phyloP scores from a whole-genome alignment of 2,797 vertebrate genomes.

The Ataeniobius toweri region DNA sequence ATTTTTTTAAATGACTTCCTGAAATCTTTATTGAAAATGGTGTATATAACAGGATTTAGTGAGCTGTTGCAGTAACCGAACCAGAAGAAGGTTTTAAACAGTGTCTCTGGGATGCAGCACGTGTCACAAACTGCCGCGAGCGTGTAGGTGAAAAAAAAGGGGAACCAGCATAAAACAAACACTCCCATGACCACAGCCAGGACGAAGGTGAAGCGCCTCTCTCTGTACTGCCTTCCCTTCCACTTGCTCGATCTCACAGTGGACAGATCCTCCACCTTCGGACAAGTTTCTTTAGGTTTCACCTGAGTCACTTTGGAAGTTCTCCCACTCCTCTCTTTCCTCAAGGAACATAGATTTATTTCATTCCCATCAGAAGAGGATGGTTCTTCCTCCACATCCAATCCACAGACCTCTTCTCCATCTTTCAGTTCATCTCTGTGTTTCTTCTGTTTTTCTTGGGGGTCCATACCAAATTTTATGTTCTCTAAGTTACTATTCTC shows the following conservation, averaged over 20 bases:
- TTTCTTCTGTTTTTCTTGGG: constrained; percentile 59
- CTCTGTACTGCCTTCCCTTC: constrained; percentile 89
- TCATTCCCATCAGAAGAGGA: constrained; percentile 88
- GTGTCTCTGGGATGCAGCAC: constrained; percentile 82
- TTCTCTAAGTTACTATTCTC: constrained; percentile 74
- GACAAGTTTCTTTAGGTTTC: constrained; percentile 81
- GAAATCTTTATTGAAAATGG: constrained; percentile 94
- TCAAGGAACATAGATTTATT: constrained; percentile 71
- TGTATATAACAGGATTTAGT: constrained; percentile 93
- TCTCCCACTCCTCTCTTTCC: constrained; percentile 71
- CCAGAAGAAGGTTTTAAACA: constrained; percentile 97
- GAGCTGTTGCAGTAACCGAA: constrained; percentile 96
- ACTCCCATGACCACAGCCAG: constrained; percentile 94
- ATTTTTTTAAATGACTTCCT: constrained; percentile 93
- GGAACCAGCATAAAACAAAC: constrained; percentile 96
- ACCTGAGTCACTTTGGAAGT: constrained; percentile 82
- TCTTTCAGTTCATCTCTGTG: constrained; percentile 17
- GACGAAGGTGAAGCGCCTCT: constrained; percentile 94
- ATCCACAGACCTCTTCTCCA: constrained; percentile 73
- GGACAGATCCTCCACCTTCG: constrained; percentile 75
- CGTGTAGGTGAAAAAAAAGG: constrained; percentile 95
- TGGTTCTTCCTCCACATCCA: constrained; percentile 87
- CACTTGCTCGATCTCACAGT: constrained; percentile 80
- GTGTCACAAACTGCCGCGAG: constrained; percentile 83
- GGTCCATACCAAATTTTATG: constrained; percentile 57